Percentiles rank a stretch among this genome's conserved stretches.
Evolutionary conservation across 1,140 invertebrate genomes (phyloP).

Genomic region (Sinella curviseta): DNA sequence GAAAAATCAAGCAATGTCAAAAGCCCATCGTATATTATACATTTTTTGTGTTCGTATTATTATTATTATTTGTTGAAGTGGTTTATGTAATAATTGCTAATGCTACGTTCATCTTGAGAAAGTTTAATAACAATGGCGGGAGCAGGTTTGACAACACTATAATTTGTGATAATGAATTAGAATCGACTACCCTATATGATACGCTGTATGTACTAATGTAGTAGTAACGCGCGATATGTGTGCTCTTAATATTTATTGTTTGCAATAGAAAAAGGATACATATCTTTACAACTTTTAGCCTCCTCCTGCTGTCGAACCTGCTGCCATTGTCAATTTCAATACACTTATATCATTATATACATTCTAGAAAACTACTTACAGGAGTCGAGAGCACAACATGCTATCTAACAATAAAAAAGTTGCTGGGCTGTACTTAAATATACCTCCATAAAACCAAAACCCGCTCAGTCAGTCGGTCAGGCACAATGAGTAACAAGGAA

Average conservation of each 20-base stretch:
- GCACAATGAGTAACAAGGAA: too few relatives aligned
- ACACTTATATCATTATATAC: neutral
- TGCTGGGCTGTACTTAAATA: too few relatives aligned
- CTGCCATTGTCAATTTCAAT: neutral
- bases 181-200: neutral
- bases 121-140: neutral
- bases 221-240: too few relatives aligned
- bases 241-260: neutral
- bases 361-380: too few relatives aligned
- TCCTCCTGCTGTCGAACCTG: too few relatives aligned
- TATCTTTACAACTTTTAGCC: neutral
- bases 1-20: too few relatives aligned
- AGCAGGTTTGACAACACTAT: conserved; percentile 20
- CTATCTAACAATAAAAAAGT: too few relatives aligned
- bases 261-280: neutral
- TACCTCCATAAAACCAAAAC: too few relatives aligned
- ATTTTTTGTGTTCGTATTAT: neutral
- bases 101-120: conserved; percentile 6
- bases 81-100: neutral
- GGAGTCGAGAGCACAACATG: too few relatives aligned
- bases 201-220: too few relatives aligned
- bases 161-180: conserved; percentile 22
- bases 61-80: neutral
- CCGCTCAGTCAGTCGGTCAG: too few relatives aligned
- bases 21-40: too few relatives aligned